Evolutionary conservation across 2,888 invertebrate genomes (phyloP).

Genomic region (Xiphydria camelus): DNA sequence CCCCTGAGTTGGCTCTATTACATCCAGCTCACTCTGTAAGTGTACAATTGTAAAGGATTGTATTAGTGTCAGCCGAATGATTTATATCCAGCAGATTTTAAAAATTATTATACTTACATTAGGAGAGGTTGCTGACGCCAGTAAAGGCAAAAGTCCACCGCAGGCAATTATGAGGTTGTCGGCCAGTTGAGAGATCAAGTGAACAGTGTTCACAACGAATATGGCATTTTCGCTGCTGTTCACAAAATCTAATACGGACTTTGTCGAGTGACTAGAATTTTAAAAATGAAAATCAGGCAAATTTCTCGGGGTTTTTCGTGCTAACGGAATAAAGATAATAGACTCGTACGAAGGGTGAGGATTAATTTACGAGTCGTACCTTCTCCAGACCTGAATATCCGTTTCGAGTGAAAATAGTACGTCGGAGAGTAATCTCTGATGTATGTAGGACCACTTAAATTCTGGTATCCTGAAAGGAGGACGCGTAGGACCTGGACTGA

Average conservation of each 20-base stretch:
- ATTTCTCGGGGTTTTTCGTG: too few species aligned
- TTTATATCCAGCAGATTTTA: conserved; percentile 4
- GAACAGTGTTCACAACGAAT: conserved; percentile 99
- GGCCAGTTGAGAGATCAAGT: conserved; percentile 96
- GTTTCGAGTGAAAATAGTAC: conserved; percentile 96
- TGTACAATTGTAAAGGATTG: conserved; percentile 12
- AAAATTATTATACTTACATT: conserved; percentile 71
- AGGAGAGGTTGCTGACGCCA: conserved; percentile 98
- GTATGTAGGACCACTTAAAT: conserved; percentile 99
- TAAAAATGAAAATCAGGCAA: background rate
- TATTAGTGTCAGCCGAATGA: background rate
- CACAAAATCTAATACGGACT: conserved; percentile 96
- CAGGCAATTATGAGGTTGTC: conserved; percentile 99
- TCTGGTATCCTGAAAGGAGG: conserved; percentile 99
- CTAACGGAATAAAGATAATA: conserved; percentile 19
- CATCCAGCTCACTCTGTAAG: conserved; percentile 93
- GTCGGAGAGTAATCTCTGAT: conserved; percentile 93
- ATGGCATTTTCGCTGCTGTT: conserved; percentile 98
- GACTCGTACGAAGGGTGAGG: background rate
- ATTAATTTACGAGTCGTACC: conserved; percentile 51
- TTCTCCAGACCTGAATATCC: conserved; percentile 90
- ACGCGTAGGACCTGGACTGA: conserved; percentile 88
- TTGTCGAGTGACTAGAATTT: conserved; percentile 89
- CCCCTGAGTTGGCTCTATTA: conserved; percentile 97
- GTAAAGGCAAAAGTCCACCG: conserved; percentile 91